Conservation (phyloP, 2,113 vertebrate species). For the Beaufortia kweichowensis region DNA sequence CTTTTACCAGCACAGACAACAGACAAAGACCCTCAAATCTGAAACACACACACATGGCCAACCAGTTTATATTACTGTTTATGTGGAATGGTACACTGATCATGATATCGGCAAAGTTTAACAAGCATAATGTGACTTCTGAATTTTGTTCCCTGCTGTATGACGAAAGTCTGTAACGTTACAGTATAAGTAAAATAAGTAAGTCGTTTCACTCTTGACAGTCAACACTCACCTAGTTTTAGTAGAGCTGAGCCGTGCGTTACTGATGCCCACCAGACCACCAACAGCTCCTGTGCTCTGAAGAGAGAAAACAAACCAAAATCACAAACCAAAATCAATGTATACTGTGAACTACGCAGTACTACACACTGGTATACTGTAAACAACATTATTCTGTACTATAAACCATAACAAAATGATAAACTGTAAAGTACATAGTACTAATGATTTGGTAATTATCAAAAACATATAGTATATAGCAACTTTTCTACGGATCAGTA, state of each 20-base stretch:
- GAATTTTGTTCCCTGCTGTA: too few relatives aligned
- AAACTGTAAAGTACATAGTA: too few relatives aligned
- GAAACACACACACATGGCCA: conserved; percentile 10
- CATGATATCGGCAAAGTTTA: not conserved
- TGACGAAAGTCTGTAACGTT: not conserved
- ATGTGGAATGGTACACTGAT: not conserved
- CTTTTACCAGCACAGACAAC: conserved; percentile 83
- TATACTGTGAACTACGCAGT: too few relatives aligned
- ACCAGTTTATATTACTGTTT: not conserved
- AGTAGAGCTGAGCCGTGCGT: conserved; percentile 76
- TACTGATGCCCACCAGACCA: conserved; percentile 78
- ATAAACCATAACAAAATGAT: too few relatives aligned
- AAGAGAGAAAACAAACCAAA: not conserved
- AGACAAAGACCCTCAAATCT: conserved; percentile 88
- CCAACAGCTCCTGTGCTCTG: conserved; percentile 75
- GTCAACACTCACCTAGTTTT: conserved; percentile 79
- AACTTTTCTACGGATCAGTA: too few relatives aligned
- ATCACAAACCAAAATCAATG: too few relatives aligned
- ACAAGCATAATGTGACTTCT: too few relatives aligned
- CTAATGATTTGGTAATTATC: too few relatives aligned
- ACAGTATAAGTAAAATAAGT: not conserved
- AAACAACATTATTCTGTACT: too few relatives aligned
- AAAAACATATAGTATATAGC: too few relatives aligned
- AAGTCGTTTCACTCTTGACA: not conserved
- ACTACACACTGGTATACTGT: too few relatives aligned